These are phyloP conservation scores for Harpalus rubripes DNA, from an alignment of 2,888 invertebrate species.

Conservation along the genomic window DNA sequence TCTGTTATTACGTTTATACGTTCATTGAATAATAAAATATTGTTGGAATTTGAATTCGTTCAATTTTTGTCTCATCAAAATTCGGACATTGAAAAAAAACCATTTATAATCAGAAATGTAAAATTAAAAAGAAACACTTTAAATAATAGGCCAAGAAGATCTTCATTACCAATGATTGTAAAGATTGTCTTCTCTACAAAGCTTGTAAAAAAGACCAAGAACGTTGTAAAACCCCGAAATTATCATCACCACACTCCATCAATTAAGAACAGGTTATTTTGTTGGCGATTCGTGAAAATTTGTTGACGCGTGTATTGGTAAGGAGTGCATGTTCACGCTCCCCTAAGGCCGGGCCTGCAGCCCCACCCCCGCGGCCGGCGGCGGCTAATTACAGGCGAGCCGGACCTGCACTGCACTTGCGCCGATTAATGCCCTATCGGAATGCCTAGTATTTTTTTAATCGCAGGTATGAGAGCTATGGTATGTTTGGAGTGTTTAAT, in stretches of 20 bases:
- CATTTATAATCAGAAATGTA: no score
- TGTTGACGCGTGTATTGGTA: constrained; percentile 5
- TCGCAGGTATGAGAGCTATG: constrained; percentile 47
- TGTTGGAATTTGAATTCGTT: no score
- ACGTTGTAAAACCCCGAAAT: neutral
- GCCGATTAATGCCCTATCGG: constrained; percentile 39
- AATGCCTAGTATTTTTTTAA: constrained; percentile 53
- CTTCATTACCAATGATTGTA: no score
- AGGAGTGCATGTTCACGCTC: neutral
- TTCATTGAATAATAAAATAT: no score
- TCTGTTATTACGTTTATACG: no score
- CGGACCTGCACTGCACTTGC: constrained; percentile 31
- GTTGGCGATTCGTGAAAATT: neutral
- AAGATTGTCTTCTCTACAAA: no score
- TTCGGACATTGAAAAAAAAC: no score
- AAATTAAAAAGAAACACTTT: no score
- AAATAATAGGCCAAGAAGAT: no score
- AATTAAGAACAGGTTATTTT: neutral
- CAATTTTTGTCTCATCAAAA: no score
- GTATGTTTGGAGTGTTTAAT: constrained; percentile 50
- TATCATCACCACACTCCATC: neutral
- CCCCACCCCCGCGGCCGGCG: constrained; percentile 36
- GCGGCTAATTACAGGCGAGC: constrained; percentile 40
- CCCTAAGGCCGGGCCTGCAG: constrained; percentile 11
- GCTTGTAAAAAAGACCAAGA: neutral